phyloP scores from a whole-genome alignment of 2,888 invertebrate species.

The Oconnorella tubifera region DNA sequence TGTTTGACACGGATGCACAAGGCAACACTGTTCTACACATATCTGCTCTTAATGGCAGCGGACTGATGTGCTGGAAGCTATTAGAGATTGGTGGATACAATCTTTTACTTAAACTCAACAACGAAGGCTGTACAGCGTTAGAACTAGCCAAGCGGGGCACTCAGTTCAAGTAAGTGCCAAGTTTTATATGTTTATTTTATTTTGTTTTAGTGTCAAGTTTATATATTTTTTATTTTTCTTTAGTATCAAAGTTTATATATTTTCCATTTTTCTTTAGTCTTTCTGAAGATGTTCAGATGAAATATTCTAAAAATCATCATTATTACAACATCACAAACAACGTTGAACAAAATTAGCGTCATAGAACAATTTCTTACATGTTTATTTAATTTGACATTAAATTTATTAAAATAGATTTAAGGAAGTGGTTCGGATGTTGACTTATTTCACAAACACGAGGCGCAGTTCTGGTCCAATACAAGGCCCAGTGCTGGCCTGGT shows the following conservation, averaged over 20 bases:
- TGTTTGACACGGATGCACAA: constrained; percentile 39
- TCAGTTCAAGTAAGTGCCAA: constrained; percentile 23
- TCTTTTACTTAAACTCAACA: constrained; percentile 41
- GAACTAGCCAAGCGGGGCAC: constrained; percentile 32
- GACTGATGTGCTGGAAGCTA: constrained; percentile 44
- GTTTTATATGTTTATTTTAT: too few species aligned
- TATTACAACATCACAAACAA: too few species aligned
- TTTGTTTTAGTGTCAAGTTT: too few species aligned
- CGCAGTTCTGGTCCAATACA: neutral
- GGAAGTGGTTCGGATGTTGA: constrained; percentile 15
- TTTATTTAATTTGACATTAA: too few species aligned
- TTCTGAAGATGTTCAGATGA: too few species aligned
- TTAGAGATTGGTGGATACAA: constrained; percentile 40
- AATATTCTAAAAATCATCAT: too few species aligned
- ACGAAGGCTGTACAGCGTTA: constrained; percentile 43
- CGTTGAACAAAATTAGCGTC: too few species aligned
- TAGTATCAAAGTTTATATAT: too few species aligned
- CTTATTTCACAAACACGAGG: constrained; percentile 8
- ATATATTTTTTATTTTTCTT: too few species aligned
- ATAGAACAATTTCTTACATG: too few species aligned
- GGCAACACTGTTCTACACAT: constrained; percentile 51
- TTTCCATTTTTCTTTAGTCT: too few species aligned
- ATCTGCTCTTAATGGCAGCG: constrained; percentile 44
- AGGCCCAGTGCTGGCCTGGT: constrained; percentile 44
- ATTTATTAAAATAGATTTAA: constrained; percentile 9